Percentiles rank a stretch among this genome's conserved stretches.
Evolutionary conservation across 2,113 vertebrate species (phyloP).

Genomic region (Mesocricetus auratus): DNA sequence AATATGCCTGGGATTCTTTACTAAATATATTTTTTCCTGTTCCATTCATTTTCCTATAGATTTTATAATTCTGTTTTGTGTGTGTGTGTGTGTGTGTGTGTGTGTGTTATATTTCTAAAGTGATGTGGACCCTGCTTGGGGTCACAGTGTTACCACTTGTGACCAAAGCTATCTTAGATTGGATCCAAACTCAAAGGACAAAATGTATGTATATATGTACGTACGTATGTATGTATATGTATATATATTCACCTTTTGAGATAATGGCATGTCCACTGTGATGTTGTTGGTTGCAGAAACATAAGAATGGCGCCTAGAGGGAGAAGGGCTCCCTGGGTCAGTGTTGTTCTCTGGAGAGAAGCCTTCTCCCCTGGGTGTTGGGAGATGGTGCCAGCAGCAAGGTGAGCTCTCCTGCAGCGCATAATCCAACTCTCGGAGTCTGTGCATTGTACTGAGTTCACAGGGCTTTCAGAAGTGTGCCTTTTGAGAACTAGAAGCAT

Average conservation of each 20-base stretch:
- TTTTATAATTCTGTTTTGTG: background rate
- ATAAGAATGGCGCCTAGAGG: background rate
- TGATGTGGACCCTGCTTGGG: too few species aligned
- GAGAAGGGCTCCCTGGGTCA: background rate
- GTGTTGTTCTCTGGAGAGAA: background rate
- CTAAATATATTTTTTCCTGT: background rate
- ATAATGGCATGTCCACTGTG: background rate
- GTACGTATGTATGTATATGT: too few species aligned
- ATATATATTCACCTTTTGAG: background rate
- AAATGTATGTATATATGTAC: too few species aligned
- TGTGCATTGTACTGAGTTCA: too few species aligned
- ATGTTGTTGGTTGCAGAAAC: background rate
- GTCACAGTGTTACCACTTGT: background rate
- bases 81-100: too few species aligned
- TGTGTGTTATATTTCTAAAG: background rate
- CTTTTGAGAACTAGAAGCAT: background rate
- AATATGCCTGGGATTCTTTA: background rate
- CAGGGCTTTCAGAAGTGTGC: background rate
- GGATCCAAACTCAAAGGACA: background rate
- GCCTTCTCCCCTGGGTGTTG: rapidly evolving
- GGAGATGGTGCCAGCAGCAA: rapidly evolving
- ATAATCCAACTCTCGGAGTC: background rate
- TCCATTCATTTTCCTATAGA: background rate
- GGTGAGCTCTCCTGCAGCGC: background rate
- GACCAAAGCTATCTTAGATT: background rate